Evolutionary conservation across 2,888 invertebrate species (phyloP), one percentile per base, ranked within the genome.

Genomic region (Acrobasis consociella): DNA sequence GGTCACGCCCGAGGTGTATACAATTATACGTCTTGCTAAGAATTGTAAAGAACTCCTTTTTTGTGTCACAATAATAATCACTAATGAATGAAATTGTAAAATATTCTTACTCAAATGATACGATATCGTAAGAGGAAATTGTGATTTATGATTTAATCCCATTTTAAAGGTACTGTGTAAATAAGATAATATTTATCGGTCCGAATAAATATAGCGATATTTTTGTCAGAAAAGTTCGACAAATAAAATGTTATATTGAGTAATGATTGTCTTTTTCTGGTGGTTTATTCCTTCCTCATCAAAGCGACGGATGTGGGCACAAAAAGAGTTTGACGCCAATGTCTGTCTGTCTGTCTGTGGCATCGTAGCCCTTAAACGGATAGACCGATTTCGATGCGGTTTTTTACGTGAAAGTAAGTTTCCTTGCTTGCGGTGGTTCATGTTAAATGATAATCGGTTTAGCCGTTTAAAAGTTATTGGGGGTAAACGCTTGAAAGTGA

Each of bases 231-330:
- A 72, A 65, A 70, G 71, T 72, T 73, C 73, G 78, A 77, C 75
- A 75, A 82, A 78, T 81, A 81, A 81, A 83, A 77, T 72, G 76
- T 78, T 76, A 74, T 71, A 74, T 73, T 73, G 66, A 75, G 70
- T 63, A 72, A 64, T 67, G 53, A 64, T 63, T 66, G 53, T 60
- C 64, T 73, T 72, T 69, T 65, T 67, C 73, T 15, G 10, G 22
- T 17, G 22, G 10, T 22, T 22, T 13, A 52, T 31, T 13, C 17
- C 1, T 52, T 52, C 13, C 11, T 7, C 11, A 31, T 31, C 31
- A 31, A 7, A 31, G 31, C 8, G 31, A 5, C n/a, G n/a, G n/a
- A n/a, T n/a, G n/a, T n/a, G n/a, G n/a, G n/a, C n/a, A n/a, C n/a
- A n/a, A n/a, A n/a, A n/a, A n/a, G n/a, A n/a, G n/a, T n/a, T n/a